phyloP scores from a whole-genome alignment of 2,113 vertebrate species.

The Mesembrinibis cayennensis region DNA sequence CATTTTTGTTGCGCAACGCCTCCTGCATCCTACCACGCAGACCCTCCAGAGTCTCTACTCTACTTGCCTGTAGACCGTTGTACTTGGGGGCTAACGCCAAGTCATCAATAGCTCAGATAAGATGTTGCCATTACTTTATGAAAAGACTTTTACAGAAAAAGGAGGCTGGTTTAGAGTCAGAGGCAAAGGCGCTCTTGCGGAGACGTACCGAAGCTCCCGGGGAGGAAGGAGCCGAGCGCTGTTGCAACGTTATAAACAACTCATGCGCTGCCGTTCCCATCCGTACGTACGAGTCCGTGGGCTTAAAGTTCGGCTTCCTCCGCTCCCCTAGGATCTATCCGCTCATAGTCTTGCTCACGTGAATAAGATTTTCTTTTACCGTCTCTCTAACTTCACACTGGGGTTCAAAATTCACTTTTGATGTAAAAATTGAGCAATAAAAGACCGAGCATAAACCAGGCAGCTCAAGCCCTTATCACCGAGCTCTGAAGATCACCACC shows the following conservation, averaged over 20 bases:
- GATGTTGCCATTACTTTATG: no score
- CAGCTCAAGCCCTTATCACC: not conserved
- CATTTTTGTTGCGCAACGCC: not conserved
- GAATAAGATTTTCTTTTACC: not conserved
- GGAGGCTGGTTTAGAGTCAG: no score
- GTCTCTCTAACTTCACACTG: not conserved
- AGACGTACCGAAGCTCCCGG: not conserved
- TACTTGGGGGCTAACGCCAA: no score
- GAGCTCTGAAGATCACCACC: not conserved
- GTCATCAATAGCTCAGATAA: no score
- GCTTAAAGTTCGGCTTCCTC: not conserved
- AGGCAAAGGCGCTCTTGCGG: not conserved
- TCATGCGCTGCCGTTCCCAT: no score
- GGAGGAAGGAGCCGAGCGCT: not conserved
- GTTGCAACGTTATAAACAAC: not conserved
- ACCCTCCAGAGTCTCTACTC: not conserved
- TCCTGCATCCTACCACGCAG: not conserved
- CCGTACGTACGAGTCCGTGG: rapidly evolving
- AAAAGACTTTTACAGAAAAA: not conserved
- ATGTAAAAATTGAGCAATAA: not conserved
- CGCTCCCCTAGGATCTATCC: not conserved
- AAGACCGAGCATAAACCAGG: not conserved
- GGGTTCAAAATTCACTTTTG: not conserved
- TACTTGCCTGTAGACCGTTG: not conserved
- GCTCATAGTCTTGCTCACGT: not conserved